Evolutionary conservation across 1,140 invertebrate genomes (phyloP), one percentile per base, ranked within the genome.

Genomic region (Scaptomyza pallida): DNA sequence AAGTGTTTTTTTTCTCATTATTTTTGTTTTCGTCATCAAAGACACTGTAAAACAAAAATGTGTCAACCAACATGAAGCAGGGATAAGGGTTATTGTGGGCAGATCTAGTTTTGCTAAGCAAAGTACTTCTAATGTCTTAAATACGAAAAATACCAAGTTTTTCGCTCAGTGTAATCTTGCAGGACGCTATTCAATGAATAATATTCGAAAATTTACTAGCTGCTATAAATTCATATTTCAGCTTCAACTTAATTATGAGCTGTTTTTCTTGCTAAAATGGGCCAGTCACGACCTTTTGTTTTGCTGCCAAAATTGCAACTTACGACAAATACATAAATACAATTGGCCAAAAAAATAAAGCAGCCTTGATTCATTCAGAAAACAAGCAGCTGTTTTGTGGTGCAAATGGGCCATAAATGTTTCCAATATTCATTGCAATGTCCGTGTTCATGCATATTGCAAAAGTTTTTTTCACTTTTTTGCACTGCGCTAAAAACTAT

Each of bases 401-500:
- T 13, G 10, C 23, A 50, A 15, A 10, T n/a, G 5, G 2, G 13
- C 45, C 13, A 13, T 50, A 6, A 41, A 45, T 59, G 9, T 26
- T 3, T 17, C n/a, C 26, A 47, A 44, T 56, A 56, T 50, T 12
- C 9, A 26, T 6, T 5, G 4, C 21, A 43, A 54, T 2, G 9
- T 9, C 6, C 8, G 37, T 19, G 19, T 51, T 9, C 15, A 43
- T 23, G 47, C 26, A 51, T 15, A 8, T 19, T 10, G 8, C 26
- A 10, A 15, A 13, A 26, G 19, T 61, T 37, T n/a, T 48, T 41
- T 33, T 12, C 5, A 26, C 17, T 10, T 21, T 2, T 21, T 21
- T 2, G 21, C 21, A 21, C 10, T 8, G 15, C 72, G 9, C 80
- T 43, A 8, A 26, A 52, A 83, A 70, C 63, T 83, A 79, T 75